Conservation (phyloP, 2,113 vertebrate species). For the Melanerpes formicivorus region DNA sequence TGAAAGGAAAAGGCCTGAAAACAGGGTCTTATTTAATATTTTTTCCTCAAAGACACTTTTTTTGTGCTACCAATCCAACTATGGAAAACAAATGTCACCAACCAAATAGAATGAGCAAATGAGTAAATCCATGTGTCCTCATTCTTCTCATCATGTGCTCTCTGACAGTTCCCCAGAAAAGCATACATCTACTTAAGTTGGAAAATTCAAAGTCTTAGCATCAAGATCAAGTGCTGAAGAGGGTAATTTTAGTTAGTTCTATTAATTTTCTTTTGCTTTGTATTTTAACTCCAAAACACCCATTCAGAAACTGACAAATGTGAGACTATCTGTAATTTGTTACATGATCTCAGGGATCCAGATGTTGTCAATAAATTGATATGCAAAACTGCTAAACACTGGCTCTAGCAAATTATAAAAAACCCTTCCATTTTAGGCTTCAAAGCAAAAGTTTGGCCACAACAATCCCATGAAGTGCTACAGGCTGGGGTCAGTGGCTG, state of each 20-base stretch:
- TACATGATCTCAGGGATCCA: not conserved
- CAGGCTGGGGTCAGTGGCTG: too few relatives aligned
- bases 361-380: not conserved
- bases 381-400: not conserved
- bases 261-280: not conserved
- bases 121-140: not conserved
- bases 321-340: not conserved
- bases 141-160: not conserved
- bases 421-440: not conserved
- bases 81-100: not conserved
- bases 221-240: not conserved
- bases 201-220: not conserved
- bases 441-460: not conserved
- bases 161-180: not conserved
- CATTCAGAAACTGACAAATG: not conserved
- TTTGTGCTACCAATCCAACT: not conserved
- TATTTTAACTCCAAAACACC: not conserved
- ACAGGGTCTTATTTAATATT: not conserved
- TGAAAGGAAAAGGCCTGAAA: not conserved
- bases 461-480: too few relatives aligned
- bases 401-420: not conserved
- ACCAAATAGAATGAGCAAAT: conserved; percentile 1
- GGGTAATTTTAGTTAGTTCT: not conserved
- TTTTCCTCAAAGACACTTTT: conserved; percentile 3
- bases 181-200: not conserved